phyloP scores from a whole-genome alignment of 2,888 invertebrate species.

The Matsumyia berberina region DNA sequence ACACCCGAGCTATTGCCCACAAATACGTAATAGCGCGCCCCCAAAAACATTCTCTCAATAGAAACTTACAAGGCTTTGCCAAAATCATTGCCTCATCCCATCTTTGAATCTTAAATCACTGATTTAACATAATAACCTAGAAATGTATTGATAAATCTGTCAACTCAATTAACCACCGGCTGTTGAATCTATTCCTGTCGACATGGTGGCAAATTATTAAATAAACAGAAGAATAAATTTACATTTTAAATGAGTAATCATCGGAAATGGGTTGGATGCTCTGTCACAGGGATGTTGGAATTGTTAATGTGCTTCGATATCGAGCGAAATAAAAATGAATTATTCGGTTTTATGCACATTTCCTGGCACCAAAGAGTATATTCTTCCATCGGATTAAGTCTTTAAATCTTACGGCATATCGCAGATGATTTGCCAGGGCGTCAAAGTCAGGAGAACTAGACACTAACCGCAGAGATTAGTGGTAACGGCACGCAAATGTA shows the following conservation, averaged over 20 bases:
- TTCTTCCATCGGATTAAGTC: not conserved
- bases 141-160: slow-evolving; percentile 65
- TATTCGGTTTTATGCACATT: slow-evolving; percentile 10
- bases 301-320: slow-evolving; percentile 25
- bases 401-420: slow-evolving; percentile 18
- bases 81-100: slow-evolving; percentile 7
- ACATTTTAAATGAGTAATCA: slow-evolving; percentile 67
- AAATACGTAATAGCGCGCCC: not conserved
- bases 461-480: not conserved
- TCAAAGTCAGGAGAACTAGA: slow-evolving; percentile 12
- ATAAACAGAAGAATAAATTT: slow-evolving; percentile 64
- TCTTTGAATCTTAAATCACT: slow-evolving; percentile 46
- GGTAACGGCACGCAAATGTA: slow-evolving; percentile 40
- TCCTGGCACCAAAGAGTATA: too few relatives aligned
- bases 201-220: slow-evolving; percentile 64
- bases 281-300: slow-evolving; percentile 29
- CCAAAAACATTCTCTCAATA: not conserved
- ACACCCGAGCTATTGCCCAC: slow-evolving; percentile 1
- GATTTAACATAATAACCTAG: slow-evolving; percentile 49
- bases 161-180: slow-evolving; percentile 61
- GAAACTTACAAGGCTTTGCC: not conserved
- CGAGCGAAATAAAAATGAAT: slow-evolving; percentile 41
- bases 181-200: slow-evolving; percentile 60
- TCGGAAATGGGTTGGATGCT: slow-evolving; percentile 48
- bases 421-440: slow-evolving; percentile 19